Percentiles rank a stretch among this genome's conserved stretches.
These are phyloP conservation scores for Atherinosoma microstoma DNA, from an alignment of 2,797 vertebrate genomes.

Conservation along the genomic window DNA sequence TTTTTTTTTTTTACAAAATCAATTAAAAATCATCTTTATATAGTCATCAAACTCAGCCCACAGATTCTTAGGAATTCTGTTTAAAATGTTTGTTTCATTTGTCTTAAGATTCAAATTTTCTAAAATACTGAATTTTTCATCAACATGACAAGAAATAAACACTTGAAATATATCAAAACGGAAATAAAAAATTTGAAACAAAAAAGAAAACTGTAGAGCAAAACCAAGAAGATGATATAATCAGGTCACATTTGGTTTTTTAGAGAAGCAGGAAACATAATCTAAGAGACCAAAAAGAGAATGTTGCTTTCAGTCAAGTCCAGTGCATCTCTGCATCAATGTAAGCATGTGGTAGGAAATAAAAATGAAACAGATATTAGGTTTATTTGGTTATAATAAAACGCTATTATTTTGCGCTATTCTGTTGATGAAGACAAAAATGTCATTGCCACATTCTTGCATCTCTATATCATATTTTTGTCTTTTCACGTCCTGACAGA, in stretches of 20 bases:
- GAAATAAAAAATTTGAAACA: no score
- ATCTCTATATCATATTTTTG: no score
- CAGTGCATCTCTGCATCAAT: neutral
- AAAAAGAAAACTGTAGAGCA: no score
- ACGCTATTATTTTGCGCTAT: neutral
- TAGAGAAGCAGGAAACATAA: neutral
- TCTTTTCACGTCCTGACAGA: neutral
- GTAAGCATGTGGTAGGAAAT: neutral
- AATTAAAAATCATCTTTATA: no score
- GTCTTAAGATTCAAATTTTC: no score
- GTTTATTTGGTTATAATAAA: neutral
- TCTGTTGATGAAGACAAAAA: neutral
- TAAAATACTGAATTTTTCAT: no score
- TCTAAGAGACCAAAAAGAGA: neutral
- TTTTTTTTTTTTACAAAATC: no score
- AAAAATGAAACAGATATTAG: neutral
- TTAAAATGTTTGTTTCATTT: neutral
- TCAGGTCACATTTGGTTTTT: neutral
- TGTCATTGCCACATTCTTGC: no score
- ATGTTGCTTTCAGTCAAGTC: neutral
- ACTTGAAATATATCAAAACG: neutral
- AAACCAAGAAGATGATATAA: no score
- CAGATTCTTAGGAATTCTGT: no score
- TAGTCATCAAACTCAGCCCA: no score
- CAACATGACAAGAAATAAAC: no score